phyloP scores from a whole-genome alignment of 2,888 invertebrate genomes.

The Diabrotica balteata region DNA sequence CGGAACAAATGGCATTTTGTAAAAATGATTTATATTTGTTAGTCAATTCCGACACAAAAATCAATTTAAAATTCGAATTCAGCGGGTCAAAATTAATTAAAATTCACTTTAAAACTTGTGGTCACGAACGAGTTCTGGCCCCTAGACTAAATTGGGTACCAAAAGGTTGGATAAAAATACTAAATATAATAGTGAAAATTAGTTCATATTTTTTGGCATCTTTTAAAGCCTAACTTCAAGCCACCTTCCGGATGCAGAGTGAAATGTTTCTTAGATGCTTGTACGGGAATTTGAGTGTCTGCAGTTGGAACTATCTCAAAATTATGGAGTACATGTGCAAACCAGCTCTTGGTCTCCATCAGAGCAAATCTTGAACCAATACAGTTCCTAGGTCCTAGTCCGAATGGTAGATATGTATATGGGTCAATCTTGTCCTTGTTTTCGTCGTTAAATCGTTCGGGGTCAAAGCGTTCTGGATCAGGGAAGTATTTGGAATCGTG shows the following conservation, averaged over 20 bases:
- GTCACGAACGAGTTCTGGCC: too few relatives aligned
- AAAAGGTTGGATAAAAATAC: too few relatives aligned
- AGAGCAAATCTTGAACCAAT: conserved; percentile 50
- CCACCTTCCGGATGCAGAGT: conserved; percentile 41
- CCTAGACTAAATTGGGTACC: too few relatives aligned
- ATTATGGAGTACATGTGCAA: conserved; percentile 46
- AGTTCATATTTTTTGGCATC: too few relatives aligned
- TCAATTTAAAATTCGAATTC: too few relatives aligned
- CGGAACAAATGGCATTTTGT: too few relatives aligned
- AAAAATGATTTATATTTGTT: too few relatives aligned
- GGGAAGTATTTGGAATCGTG: conserved; percentile 58
- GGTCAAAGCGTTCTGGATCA: conserved; percentile 60
- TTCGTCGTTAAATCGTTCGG: conserved; percentile 27
- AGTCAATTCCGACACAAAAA: too few relatives aligned
- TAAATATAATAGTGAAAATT: too few relatives aligned
- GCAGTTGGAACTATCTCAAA: conserved; percentile 48
- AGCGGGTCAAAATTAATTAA: too few relatives aligned
- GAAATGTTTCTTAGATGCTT: conserved; percentile 39
- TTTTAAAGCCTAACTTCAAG: too few relatives aligned
- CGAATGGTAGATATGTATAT: conserved; percentile 64
- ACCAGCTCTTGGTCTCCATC: conserved; percentile 49
- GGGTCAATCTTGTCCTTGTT: conserved; percentile 59
- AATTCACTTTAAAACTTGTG: too few relatives aligned
- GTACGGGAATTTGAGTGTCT: conserved; percentile 50
- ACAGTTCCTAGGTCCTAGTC: conserved; percentile 61